Evolutionary conservation across 2,888 invertebrate genomes (phyloP), one percentile per base, ranked within the genome.

Genomic region (Melieria crassipennis): DNA sequence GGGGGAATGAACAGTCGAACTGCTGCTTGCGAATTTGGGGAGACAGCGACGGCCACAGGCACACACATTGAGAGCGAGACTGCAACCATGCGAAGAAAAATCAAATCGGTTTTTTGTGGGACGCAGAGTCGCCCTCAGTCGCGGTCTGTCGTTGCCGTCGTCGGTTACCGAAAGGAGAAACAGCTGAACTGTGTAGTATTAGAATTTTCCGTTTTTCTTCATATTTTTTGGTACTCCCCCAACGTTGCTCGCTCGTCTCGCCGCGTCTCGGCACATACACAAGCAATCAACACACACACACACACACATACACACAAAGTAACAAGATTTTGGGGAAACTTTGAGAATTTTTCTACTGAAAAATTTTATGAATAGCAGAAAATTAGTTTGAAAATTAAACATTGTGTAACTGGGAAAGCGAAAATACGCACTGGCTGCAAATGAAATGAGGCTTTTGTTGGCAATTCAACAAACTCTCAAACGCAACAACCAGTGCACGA

Each of bases 111-210:
- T 70, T 70, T 70, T 77, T 76, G 76, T 30, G 30, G 30, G 76
- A 74, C 78, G 76, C 75, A 13, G 57, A 76, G 76, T 73, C 63
- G 71, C 57, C 67, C 71, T 73, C 75, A 70, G 70, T 73, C 73
- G 77, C 73, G 76, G 75, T 57, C 30, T 78, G n/a, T 80, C 78
- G 79, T 79, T 79, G 80, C 81, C 81, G 79, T 79, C 57, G 65
- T 56, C 80, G 81, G 78, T 78, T 77, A 80, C 79, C 79, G 75
- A 79, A 81, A 30, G 30, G 30, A 30, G 30, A 30, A 30, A 30
- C 30, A 30, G 30, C 30, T 82, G 81, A 80, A 79, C 77, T 81
- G 76, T 50, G 50, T 60, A 62, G 45, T 75, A 76, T 78, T 79
- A 77, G 78, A 78, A 79, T 74, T 75, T 11, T 70, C 52, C 16